Base-by-base conservation (phyloP, 2,888 invertebrate genomes). In the Thysanoteuthis rhombus region DNA sequence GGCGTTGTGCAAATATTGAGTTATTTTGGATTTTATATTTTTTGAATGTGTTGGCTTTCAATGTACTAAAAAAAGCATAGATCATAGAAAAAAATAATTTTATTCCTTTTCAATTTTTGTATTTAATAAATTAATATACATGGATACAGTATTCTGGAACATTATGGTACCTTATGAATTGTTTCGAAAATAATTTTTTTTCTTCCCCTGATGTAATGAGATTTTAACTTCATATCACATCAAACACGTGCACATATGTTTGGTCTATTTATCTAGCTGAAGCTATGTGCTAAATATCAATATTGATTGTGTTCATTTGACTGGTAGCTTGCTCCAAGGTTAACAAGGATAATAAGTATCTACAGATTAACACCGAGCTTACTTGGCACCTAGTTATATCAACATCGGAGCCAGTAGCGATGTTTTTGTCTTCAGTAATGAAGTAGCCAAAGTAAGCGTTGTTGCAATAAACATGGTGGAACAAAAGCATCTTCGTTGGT, bases 231-330 rank as follows among this genome's bases (percentile, higher is more conserved):
- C 3, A 28, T 91, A 40, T 16, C 40, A 91, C 19, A 36, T 25
- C 5, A 39, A 39, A 42, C 90, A 3, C 32, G 25, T 39, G 25
- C 39, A 39, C 25, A 25, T 40, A 39, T 39, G 40, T 91, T 91
- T 40, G 10, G 91, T 91, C 28, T 91, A 40, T 91, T 40, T 91
- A 42, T 91, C 40, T 16, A 28, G 39, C 40, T 40, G 28, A 91
- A 32, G 32, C 40, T 91, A 91, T 91, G 5, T 91, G 32, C 32
- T 40, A 39, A 91, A 32, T 91, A 38, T 92, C 45, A 45, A 16
- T 92, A 92, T 92, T 92, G 92, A 92, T 92, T 92, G n/a, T 8
- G 45, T 92, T 90, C 36, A n/a, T 92, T 92, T 45, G 92, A n/a
- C 40, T 36, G 36, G 75, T 92, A 45, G 45, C 92, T 32, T 92